A percentile compares a stretch with the other conserved stretches of the same genome.
These are phyloP conservation scores for Trachelus troglodyta DNA, from an alignment of 2,888 invertebrate genomes.

Conservation along the genomic window DNA sequence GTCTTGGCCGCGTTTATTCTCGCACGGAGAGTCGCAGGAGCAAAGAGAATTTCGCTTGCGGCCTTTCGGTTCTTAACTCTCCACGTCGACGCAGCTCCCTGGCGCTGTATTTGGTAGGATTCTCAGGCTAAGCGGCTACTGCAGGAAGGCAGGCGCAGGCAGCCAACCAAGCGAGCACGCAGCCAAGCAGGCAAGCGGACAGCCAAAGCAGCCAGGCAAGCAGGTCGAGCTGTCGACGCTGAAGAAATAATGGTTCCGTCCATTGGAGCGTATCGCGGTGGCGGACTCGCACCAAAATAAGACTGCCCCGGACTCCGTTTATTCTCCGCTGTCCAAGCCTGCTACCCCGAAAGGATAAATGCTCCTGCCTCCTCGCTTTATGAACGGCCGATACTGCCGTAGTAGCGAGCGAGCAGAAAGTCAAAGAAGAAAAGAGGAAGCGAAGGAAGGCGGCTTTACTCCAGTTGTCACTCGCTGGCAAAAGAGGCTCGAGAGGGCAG, in stretches of 20 bases:
- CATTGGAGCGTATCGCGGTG: slow-evolving; percentile 30
- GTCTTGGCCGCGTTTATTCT: too few relatives aligned
- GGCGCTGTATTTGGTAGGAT: slow-evolving; percentile 51
- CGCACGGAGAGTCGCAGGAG: too few relatives aligned
- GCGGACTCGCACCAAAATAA: slow-evolving; percentile 55
- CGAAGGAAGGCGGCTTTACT: too few relatives aligned
- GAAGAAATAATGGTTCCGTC: slow-evolving; percentile 54
- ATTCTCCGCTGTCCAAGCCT: slow-evolving; percentile 45
- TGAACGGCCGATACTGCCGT: slow-evolving; percentile 9
- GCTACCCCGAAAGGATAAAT: slow-evolving; percentile 50
- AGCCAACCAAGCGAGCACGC: slow-evolving; percentile 6
- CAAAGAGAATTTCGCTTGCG: too few relatives aligned
- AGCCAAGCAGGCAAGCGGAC: background rate
- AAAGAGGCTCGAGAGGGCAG: too few relatives aligned
- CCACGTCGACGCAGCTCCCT: background rate
- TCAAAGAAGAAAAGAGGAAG: too few relatives aligned
- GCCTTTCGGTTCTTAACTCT: background rate
- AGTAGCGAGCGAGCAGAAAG: too few relatives aligned
- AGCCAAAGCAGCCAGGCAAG: background rate
- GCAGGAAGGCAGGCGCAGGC: slow-evolving; percentile 38
- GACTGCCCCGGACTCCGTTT: slow-evolving; percentile 49
- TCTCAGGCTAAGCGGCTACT: slow-evolving; percentile 40
- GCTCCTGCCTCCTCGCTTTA: slow-evolving; percentile 37
- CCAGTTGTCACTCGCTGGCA: too few relatives aligned
- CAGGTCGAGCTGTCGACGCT: slow-evolving; percentile 47